Conservation (phyloP, 2,113 vertebrate species). For the Perognathus longimembris region DNA sequence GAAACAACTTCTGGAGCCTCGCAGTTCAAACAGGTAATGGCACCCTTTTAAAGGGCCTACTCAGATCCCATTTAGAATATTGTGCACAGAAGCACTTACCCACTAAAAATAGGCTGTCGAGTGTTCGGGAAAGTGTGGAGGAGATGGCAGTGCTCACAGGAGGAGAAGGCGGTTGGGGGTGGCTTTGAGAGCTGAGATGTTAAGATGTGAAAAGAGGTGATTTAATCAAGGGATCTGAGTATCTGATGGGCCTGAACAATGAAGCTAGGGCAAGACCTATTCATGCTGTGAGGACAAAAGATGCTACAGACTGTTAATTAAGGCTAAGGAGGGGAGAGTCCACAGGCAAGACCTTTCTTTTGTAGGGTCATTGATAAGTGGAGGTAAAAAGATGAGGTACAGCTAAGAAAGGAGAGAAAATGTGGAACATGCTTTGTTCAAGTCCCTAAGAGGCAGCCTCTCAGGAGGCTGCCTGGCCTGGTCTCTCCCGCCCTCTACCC, state of each 20-base stretch:
- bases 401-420: neutral
- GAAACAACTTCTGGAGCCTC: constrained; percentile 34
- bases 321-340: constrained; percentile 32
- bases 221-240: constrained; percentile 68
- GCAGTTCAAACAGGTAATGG: constrained; percentile 52
- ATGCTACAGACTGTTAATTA: constrained; percentile 62
- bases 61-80: constrained; percentile 52
- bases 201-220: constrained; percentile 75
- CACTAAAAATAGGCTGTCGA: constrained; percentile 48
- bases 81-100: constrained; percentile 36
- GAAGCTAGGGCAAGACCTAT: constrained; percentile 59
- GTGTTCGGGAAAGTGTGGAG: constrained; percentile 1
- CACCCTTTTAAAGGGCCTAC: constrained; percentile 50
- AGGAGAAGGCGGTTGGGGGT: neutral
- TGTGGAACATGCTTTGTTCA: neutral
- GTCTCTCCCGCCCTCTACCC: neutral
- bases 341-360: constrained; percentile 27
- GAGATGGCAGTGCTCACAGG: neutral
- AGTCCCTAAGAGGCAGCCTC: neutral
- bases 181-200: constrained; percentile 61
- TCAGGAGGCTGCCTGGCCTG: neutral
- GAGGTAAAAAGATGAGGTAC: neutral
- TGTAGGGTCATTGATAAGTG: constrained; percentile 30
- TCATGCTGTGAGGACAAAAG: constrained; percentile 49
- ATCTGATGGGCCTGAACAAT: constrained; percentile 66